These are phyloP conservation scores for Pangasius macronema DNA, from an alignment of 2,797 vertebrate species.

Conservation along the genomic window DNA sequence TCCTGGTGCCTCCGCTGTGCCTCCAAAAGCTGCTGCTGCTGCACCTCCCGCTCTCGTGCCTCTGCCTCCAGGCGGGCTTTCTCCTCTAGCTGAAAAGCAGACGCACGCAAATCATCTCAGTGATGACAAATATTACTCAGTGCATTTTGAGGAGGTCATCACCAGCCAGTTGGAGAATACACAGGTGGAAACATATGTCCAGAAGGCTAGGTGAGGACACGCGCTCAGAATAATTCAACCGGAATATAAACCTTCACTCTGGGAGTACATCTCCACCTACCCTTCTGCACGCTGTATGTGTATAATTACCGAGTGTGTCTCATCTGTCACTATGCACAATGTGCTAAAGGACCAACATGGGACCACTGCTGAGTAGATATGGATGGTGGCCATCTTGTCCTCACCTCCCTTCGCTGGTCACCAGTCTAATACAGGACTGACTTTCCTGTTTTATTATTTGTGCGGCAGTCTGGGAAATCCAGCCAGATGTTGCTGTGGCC, in stretches of 20 bases:
- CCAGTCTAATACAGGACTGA: background rate
- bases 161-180: background rate
- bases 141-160: background rate
- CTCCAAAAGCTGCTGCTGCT: constrained; percentile 82
- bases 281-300: background rate
- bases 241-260: background rate
- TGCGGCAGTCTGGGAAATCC: background rate
- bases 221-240: background rate
- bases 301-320: background rate
- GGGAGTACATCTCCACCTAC: background rate
- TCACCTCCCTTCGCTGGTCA: background rate
- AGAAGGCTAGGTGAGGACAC: background rate
- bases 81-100: constrained; percentile 86
- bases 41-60: constrained; percentile 81
- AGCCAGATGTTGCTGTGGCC: too few relatives aligned
- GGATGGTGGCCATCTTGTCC: background rate
- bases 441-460: background rate
- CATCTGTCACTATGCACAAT: background rate
- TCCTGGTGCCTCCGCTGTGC: constrained; percentile 79
- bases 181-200: background rate
- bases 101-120: background rate
- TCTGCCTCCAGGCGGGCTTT: constrained; percentile 90
- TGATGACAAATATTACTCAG: too few relatives aligned
- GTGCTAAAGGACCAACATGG: background rate
- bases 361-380: background rate